Evolutionary conservation across 2,113 vertebrate species (phyloP).

Genomic region (Oreochromis niloticus): DNA sequence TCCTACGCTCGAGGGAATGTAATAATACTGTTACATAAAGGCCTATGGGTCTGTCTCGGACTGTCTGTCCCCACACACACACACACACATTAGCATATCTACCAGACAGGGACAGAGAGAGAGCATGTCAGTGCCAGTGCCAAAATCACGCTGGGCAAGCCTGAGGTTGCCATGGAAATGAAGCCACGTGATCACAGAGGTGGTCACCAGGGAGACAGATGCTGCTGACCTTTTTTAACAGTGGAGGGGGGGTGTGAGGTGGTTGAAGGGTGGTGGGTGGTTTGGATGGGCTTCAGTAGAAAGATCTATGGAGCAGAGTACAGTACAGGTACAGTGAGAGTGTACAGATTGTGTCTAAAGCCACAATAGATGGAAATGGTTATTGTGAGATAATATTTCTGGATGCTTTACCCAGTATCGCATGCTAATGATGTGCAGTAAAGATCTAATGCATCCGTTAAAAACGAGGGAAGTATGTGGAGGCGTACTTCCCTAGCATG

Average conservation of each 20-base stretch:
- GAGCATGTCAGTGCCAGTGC: background rate
- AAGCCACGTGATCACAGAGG: conserved; percentile 22
- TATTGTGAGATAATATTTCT: background rate
- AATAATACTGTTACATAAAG: background rate
- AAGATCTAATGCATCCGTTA: background rate
- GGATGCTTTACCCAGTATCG: background rate
- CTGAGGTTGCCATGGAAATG: conserved; percentile 27
- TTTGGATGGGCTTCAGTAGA: background rate
- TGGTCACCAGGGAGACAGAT: conserved; percentile 44
- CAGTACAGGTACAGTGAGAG: background rate
- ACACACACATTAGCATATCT: conserved; percentile 17
- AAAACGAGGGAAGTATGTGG: background rate
- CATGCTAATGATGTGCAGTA: background rate
- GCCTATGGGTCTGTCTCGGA: background rate
- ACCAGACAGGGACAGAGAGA: conserved; percentile 14
- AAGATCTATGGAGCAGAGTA: background rate
- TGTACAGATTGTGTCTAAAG: background rate
- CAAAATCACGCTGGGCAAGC: conserved; percentile 40
- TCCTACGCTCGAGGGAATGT: background rate
- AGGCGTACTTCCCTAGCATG: rapidly evolving
- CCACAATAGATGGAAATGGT: background rate
- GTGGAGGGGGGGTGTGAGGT: background rate
- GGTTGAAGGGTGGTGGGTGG: background rate
- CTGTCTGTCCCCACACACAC: background rate
- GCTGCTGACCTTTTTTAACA: conserved; percentile 36